Base-by-base conservation (phyloP, 2,113 vertebrate genomes). In the Corythornis vintsioides region DNA sequence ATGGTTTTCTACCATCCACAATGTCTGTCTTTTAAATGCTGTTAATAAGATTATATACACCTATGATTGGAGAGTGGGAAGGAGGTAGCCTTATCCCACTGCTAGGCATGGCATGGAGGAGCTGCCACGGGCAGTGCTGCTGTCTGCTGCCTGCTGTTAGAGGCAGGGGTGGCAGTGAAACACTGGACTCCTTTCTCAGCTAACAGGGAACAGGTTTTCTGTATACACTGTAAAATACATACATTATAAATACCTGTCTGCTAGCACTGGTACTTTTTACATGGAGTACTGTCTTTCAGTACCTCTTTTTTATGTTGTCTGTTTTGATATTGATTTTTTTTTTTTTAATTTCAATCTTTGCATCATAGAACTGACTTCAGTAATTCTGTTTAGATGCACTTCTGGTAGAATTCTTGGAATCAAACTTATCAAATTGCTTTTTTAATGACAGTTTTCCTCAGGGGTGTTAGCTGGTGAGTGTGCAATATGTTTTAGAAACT, bases 401-500 rank as follows among this genome's bases (percentile, higher is more conserved):
- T 96, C 86, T 88, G 50, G 74, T 83, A 86, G 61, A 96, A 93
- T 75, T 95, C 77, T 67, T 85, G 35, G 75, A 95, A 89, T 93
- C 56, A 77, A 87, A 57, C 40, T 90, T 81, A 76, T 55, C 15
- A 56, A 94, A 76, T 94, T 93, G 56, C 47, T 95, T 96, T 96
- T 85, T 89, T 95, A 93, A 95, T 90, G 85, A 94, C 50, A 92
- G 74, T 86, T 83, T 92, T 91, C 40, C 88, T 93, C 83, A 53
- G 35, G 43, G 42, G 71, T 80, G 56, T 76, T 89, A 83, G 78
- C 38, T 83, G 57, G 59, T 86, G 56, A 90, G 69, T 89, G 48
- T 83, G 92, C 53, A 95, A 28, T 89, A 53, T 89, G 83, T 64
- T 92, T 96, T 66, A 86, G 76, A 80, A 96, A 89, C 70, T 60